A percentile compares a stretch with the other conserved stretches of the same genome.
Conservation (phyloP, 2,888 invertebrate species). For the Petrolisthes manimaculis region DNA sequence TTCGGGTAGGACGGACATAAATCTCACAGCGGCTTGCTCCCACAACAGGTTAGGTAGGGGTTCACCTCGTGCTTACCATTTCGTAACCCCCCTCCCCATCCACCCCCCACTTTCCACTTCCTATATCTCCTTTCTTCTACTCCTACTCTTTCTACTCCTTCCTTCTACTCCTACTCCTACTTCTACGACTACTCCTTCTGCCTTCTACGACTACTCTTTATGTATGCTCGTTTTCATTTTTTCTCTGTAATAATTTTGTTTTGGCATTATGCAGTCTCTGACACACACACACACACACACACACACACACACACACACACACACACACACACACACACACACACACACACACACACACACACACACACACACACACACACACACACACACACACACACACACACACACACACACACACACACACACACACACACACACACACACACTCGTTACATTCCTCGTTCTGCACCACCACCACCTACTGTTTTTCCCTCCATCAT, state of each 20-base stretch:
- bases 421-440: not conserved
- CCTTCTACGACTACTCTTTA: too few species aligned
- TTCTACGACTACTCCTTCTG: not conserved
- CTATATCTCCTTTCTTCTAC: too few species aligned
- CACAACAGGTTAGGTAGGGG: too few species aligned
- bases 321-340: slow-evolving; percentile 7
- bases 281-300: slow-evolving; percentile 4
- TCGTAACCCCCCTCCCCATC: too few species aligned
- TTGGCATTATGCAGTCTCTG: not conserved
- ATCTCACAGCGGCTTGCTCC: too few species aligned
- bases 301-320: not conserved
- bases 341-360: not conserved
- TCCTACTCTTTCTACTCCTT: not conserved
- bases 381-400: not conserved
- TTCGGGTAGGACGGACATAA: too few species aligned
- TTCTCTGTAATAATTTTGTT: not conserved
- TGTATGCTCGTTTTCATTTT: not conserved
- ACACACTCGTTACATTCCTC: not conserved
- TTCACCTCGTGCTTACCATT: too few species aligned
- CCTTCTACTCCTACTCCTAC: not conserved
- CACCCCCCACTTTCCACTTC: too few species aligned
- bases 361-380: not conserved
- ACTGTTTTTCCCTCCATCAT: too few species aligned
- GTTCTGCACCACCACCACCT: too few species aligned
- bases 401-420: not conserved